Conservation (phyloP, 1,140 invertebrate genomes). For the Drosophila suzukii region DNA sequence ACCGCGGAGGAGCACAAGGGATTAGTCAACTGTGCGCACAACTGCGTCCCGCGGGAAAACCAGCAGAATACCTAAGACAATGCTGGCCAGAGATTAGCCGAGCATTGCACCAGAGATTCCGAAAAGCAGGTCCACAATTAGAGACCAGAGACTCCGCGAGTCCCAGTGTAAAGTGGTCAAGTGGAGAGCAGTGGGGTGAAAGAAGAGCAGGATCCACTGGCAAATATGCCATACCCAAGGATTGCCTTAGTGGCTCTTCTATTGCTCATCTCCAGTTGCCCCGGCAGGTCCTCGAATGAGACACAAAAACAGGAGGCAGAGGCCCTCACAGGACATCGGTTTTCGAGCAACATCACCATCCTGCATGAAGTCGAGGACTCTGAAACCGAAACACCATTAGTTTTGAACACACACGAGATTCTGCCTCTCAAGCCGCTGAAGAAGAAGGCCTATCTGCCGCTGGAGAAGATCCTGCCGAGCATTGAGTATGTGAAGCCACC, state of each 20-base stretch:
- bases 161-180: background rate
- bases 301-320: constrained; percentile 9
- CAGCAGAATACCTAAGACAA: constrained; percentile 25
- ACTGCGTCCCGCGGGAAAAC: constrained; percentile 11
- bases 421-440: constrained; percentile 70
- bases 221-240: constrained; percentile 23
- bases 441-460: constrained; percentile 71
- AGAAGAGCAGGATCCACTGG: background rate
- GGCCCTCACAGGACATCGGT: constrained; percentile 24
- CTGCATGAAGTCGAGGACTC: constrained; percentile 65
- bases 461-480: constrained; percentile 66
- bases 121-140: background rate
- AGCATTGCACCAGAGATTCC: constrained; percentile 3
- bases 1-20: constrained; percentile 11
- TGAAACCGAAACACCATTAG: constrained; percentile 44
- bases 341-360: constrained; percentile 69
- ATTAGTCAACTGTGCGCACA: constrained; percentile 21
- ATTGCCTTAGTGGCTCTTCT: constrained; percentile 24
- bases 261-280: constrained; percentile 16
- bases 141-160: background rate
- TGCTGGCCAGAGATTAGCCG: constrained; percentile 26
- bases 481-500: constrained; percentile 71
- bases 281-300: background rate
- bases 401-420: constrained; percentile 70
- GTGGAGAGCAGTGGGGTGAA: background rate